A percentile compares a stretch with the other conserved stretches of the same genome.
Conservation (phyloP, 2,888 invertebrate genomes). For the Ariolimax columbianus region DNA sequence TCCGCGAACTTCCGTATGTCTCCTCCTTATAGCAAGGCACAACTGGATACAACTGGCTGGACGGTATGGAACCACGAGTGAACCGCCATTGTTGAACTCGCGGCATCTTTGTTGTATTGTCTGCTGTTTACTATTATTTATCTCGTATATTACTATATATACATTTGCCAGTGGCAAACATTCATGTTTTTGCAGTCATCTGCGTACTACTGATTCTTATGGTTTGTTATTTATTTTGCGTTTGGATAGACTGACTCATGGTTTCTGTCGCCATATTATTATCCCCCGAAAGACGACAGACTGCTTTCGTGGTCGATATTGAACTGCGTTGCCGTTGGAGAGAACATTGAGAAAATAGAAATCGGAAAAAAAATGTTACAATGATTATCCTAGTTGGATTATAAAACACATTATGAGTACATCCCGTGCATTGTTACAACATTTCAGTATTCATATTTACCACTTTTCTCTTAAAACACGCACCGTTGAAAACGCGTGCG, state of each 20-base stretch:
- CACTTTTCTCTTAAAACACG: neutral
- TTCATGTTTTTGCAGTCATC: too few species aligned
- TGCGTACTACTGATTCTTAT: too few species aligned
- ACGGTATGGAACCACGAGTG: neutral
- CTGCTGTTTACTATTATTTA: neutral
- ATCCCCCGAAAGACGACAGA: neutral
- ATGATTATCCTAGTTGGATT: neutral
- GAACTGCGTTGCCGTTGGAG: neutral
- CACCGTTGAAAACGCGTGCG: neutral
- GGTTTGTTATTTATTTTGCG: too few species aligned
- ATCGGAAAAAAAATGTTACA: neutral
- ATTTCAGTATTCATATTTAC: neutral
- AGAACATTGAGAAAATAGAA: neutral
- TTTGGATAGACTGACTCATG: too few species aligned
- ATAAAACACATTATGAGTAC: neutral
- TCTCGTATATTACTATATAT: neutral
- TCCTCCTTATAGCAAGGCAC: neutral
- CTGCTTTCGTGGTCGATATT: neutral
- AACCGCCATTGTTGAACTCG: neutral
- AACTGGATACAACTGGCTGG: slow-evolving; percentile 26
- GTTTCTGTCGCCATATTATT: too few species aligned
- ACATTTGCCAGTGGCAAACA: neutral
- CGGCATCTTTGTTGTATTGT: neutral
- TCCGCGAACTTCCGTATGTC: neutral
- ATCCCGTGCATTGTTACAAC: neutral